Percentiles rank a stretch among this genome's conserved stretches.
These are phyloP conservation scores for Callithrix jacchus DNA, from an alignment of 2,113 vertebrate genomes.

Conservation along the genomic window DNA sequence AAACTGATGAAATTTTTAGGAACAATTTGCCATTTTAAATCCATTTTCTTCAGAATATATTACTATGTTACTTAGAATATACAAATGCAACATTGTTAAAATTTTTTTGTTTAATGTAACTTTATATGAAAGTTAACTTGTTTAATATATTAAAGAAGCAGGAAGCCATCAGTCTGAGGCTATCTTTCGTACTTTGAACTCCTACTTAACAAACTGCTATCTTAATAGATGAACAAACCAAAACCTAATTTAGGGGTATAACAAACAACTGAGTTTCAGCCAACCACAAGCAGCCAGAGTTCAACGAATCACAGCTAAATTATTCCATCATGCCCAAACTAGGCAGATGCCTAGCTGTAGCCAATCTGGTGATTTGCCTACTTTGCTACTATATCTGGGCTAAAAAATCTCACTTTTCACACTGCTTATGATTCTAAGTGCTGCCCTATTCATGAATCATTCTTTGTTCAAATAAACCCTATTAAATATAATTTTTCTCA, in stretches of 20 bases:
- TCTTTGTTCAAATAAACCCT: background rate
- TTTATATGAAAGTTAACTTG: background rate
- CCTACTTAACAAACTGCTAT: background rate
- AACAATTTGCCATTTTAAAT: background rate
- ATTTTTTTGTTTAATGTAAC: background rate
- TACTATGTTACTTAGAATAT: background rate
- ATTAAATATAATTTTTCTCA: background rate
- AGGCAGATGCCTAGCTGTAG: background rate
- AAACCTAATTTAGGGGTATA: background rate
- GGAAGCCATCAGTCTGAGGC: background rate
- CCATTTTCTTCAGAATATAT: background rate
- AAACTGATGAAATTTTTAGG: background rate
- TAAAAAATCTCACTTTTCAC: background rate
- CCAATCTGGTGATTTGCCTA: background rate
- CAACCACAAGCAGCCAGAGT: too few species aligned
- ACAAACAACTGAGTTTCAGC: background rate
- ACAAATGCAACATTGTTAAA: background rate
- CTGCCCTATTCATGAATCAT: background rate
- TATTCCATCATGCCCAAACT: background rate
- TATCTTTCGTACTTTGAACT: background rate
- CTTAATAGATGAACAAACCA: background rate
- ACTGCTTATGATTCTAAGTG: background rate
- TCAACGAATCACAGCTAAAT: too few species aligned
- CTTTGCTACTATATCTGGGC: background rate
- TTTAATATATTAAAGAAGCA: background rate